Percentiles rank a stretch among this genome's conserved stretches.
phyloP scores from a whole-genome alignment of 2,888 invertebrate species.

The Spilosoma lubricipeda region DNA sequence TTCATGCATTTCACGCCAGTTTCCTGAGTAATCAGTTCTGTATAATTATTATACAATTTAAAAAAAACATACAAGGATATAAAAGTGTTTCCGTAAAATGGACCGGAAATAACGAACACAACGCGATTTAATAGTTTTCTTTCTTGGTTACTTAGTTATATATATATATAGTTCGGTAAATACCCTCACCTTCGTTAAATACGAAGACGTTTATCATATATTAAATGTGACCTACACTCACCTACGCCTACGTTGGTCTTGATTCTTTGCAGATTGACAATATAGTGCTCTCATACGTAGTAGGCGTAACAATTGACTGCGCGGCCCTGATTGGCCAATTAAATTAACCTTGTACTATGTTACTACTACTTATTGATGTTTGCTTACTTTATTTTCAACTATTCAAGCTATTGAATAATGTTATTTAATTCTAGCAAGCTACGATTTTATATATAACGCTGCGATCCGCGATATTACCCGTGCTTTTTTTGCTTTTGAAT shows the following conservation, averaged over 20 bases:
- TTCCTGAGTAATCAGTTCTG: not conserved
- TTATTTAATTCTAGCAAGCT: not conserved
- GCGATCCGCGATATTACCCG: too few relatives aligned
- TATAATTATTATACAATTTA: not conserved
- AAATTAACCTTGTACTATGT: not conserved
- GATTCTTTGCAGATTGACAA: constrained; percentile 12
- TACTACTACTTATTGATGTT: not conserved
- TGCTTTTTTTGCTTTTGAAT: too few relatives aligned
- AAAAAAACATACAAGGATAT: not conserved
- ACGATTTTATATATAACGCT: not conserved
- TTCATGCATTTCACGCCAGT: not conserved
- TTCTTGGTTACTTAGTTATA: not conserved
- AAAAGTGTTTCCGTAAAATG: not conserved
- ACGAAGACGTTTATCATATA: constrained; percentile 1
- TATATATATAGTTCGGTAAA: not conserved
- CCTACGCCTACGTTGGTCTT: constrained; percentile 4
- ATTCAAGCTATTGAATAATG: not conserved
- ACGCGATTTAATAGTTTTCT: not conserved
- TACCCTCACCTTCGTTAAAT: not conserved
- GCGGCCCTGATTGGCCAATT: constrained; percentile 4
- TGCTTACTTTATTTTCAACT: not conserved
- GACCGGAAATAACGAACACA: not conserved
- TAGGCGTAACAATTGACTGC: constrained; percentile 2
- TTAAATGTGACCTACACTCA: constrained; percentile 11
- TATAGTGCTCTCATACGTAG: not conserved